Base-by-base conservation (phyloP, 2,888 invertebrate species). In the Plebejus anna region DNA sequence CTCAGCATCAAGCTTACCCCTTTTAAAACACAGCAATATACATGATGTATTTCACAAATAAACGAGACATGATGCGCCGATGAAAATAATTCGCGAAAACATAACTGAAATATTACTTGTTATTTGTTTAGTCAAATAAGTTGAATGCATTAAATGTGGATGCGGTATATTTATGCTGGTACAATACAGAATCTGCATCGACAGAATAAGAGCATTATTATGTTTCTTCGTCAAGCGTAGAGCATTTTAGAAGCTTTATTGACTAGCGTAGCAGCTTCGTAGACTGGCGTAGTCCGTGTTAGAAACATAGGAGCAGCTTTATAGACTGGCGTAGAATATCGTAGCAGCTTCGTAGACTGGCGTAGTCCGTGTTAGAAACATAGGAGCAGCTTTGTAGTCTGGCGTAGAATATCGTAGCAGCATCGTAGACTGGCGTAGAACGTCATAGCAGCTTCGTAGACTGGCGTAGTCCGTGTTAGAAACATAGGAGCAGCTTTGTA, bases 51-150 rank as follows among this genome's bases (percentile, higher is more conserved):
- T 73, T 16, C 6, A 32, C 2, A 28, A 51, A 55, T 73, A 28
- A 73, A 16, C 28, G 73, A 51, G n/a, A 55, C 73, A 73, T 55
- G 73, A 73, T 55, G 32, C 32, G 55, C 47, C 73, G 51, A 73
- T 73, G 73, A 73, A 82, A 86, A 87, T 87, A 87, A 88, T 89
- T 88, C 88, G 89, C 88, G 85, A 81, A 83, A 80, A 80, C 84
- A 84, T 84, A 87, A 88, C 78, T 91, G 91, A 91, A 85, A 87
- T 87, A 91, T 89, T 83, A 82, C 84, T 78, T 83, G 86, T 80
- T 88, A 90, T 91, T 90, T 90, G 89, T 91, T 88, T 85, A 81
- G 85, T 77, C 85, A 86, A 87, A 88, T 82, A 83, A 82, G 66
- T 66, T 76, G 70, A n/a, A 75, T 73, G 16, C 0, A 4, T 7